Base-by-base conservation (phyloP, 2,113 vertebrate species). In the Formicarius rufipectus region DNA sequence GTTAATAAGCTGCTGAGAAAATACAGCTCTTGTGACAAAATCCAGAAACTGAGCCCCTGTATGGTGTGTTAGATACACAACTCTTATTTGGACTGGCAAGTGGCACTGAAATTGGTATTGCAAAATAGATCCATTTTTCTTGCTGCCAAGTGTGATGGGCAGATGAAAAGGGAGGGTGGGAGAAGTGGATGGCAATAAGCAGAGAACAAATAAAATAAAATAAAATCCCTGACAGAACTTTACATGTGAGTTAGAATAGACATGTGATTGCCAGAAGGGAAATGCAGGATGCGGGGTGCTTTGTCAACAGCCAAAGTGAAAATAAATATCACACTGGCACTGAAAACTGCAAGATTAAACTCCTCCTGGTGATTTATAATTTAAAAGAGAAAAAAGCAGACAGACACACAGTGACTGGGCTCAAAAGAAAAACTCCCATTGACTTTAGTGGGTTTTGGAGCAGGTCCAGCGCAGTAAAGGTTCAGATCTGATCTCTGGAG, bases 1-100 rank as follows among this genome's bases (percentile, higher is more conserved):
- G 90, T 96, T 97, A 97, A 97, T 96, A 96, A 97, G 92, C 95
- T 95, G 95, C 86, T 95, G 95, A 95, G 95, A 94, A 96, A 96
- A 96, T 79, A 92, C 71, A 92, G 95, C 60, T 96, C 96, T 93
- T 78, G 83, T 96, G 97, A 96, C 94, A 96, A 92, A 97, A 87
- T 82, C 95, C 97, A 97, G 97, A 97, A 96, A 90, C 89, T 21
- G 90, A 96, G 92, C 37, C 77, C 64, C 83, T 93, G 86, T 71
- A 89, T 76, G 89, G 93, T 50, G 85, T 80, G 92, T 82, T 96
- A 92, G 87, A 89, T 90, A 94, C 90, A 95, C 92, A 96, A 39
- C 75, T 87, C 88, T 87, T 97, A 95, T 97, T 95, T 95, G 91
- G 91, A 95, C 91, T 97, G 94, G 94, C 95, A 95, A 97, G 95